Evolutionary conservation across 1,140 invertebrate species (phyloP).

Genomic region (Drosophila nigromelanica): DNA sequence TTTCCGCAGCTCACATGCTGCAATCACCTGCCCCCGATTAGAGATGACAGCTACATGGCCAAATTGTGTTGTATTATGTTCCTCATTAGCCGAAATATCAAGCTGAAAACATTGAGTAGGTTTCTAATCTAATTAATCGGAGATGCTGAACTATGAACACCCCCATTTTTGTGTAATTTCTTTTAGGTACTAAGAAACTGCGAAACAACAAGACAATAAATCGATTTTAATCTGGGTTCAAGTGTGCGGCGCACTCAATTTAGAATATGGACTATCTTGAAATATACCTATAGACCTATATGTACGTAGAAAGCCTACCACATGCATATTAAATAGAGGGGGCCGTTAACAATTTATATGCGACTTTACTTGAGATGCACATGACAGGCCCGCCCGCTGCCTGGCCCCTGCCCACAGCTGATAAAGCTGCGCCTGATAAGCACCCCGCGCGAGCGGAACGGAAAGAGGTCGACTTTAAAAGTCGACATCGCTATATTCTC

Average conservation of each 20-base stretch:
- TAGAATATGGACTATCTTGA: constrained; percentile 37
- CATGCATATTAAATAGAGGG: neutral
- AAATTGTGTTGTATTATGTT: neutral
- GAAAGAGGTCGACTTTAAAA: constrained; percentile 34
- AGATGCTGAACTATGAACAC: constrained; percentile 41
- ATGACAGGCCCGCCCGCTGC: constrained; percentile 6
- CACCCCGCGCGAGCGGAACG: constrained; percentile 14
- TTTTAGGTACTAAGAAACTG: neutral
- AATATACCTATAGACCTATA: constrained; percentile 1
- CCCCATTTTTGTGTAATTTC: constrained; percentile 5
- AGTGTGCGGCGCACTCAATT: constrained; percentile 43
- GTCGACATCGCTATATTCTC: constrained; percentile 1
- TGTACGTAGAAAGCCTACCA: neutral
- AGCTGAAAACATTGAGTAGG: neutral
- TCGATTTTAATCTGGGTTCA: constrained; percentile 52
- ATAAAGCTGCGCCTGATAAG: constrained; percentile 67
- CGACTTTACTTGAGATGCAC: constrained; percentile 29
- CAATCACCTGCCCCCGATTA: constrained; percentile 21
- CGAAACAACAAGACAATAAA: constrained; percentile 46
- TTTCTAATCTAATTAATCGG: constrained; percentile 25
- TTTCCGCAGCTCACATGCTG: constrained; percentile 9
- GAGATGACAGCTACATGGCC: constrained; percentile 13
- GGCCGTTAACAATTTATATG: constrained; percentile 25
- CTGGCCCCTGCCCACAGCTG: constrained; percentile 11
- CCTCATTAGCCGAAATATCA: constrained; percentile 4